These are phyloP conservation scores for Flabesymbios commensalis DNA, from an alignment of 2,888 invertebrate species.

Conservation along the genomic window DNA sequence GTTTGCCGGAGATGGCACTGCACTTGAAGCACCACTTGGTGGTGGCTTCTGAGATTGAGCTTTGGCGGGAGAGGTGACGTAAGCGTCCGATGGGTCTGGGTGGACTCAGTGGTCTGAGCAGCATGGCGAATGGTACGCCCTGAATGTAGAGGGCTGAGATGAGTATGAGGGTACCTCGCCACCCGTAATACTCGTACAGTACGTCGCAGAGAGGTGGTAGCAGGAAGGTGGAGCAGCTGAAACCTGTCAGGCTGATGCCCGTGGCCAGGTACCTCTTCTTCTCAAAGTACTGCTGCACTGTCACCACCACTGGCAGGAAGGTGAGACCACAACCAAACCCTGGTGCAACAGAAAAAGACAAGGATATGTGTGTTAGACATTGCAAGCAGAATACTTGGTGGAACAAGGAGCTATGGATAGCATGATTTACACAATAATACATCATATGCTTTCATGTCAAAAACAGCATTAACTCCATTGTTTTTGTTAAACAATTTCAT, in stretches of 20 bases:
- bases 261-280: slow-evolving; percentile 22
- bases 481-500: no score
- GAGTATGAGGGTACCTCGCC: slow-evolving; percentile 27
- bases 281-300: slow-evolving; percentile 27
- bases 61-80: slow-evolving; percentile 2
- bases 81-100: neutral
- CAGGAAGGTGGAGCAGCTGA: slow-evolving; percentile 19
- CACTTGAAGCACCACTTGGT: neutral
- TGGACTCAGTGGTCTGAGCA: slow-evolving; percentile 1
- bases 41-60: neutral
- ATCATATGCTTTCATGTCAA: no score
- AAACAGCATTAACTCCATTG: no score
- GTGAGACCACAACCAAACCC: slow-evolving; percentile 8
- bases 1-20: neutral
- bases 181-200: slow-evolving; percentile 19
- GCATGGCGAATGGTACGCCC: neutral
- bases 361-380: neutral
- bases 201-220: slow-evolving; percentile 21
- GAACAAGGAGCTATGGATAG: neutral
- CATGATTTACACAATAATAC: no score
- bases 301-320: slow-evolving; percentile 20
- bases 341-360: neutral
- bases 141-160: slow-evolving; percentile 21
- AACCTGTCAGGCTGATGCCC: slow-evolving; percentile 25
- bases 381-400: neutral